Conservation (phyloP, 2,888 invertebrate species). For the Tineola bisselliella region DNA sequence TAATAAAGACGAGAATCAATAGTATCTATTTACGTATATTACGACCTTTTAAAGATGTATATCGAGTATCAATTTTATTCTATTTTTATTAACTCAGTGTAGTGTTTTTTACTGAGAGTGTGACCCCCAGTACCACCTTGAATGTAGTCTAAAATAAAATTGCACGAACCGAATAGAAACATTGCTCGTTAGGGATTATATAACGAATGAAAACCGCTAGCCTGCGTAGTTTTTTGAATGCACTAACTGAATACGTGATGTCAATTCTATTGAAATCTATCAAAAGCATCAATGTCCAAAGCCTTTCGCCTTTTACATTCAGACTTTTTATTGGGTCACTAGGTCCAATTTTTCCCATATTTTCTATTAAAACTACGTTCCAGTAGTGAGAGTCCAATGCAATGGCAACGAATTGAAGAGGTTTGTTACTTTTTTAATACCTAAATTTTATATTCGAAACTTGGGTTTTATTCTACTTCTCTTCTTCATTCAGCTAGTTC, state of each 20-base stretch:
- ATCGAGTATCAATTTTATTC: too few species aligned
- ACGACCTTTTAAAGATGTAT: too few species aligned
- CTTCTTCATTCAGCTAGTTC: slow-evolving; percentile 23
- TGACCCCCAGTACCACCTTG: too few species aligned
- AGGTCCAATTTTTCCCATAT: too few species aligned
- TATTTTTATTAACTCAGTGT: too few species aligned
- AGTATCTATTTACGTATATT: too few species aligned
- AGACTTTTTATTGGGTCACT: not conserved
- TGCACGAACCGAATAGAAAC: not conserved
- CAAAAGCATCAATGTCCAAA: not conserved
- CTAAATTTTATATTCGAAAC: not conserved
- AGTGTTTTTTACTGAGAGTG: too few species aligned
- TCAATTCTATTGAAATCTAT: not conserved
- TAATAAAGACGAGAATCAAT: too few species aligned
- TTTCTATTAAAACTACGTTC: too few species aligned
- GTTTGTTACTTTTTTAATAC: not conserved
- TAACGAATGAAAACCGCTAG: not conserved
- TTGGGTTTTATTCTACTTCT: not conserved
- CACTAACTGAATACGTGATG: not conserved
- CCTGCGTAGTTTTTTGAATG: not conserved
- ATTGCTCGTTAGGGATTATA: not conserved
- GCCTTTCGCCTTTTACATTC: not conserved
- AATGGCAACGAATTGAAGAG: too few species aligned
- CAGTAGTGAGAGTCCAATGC: too few species aligned
- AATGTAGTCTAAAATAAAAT: too few species aligned